A percentile compares a stretch with the other conserved stretches of the same genome.
Conservation (phyloP, 2,888 invertebrate genomes). For the Caenorhabditis panamensis region DNA sequence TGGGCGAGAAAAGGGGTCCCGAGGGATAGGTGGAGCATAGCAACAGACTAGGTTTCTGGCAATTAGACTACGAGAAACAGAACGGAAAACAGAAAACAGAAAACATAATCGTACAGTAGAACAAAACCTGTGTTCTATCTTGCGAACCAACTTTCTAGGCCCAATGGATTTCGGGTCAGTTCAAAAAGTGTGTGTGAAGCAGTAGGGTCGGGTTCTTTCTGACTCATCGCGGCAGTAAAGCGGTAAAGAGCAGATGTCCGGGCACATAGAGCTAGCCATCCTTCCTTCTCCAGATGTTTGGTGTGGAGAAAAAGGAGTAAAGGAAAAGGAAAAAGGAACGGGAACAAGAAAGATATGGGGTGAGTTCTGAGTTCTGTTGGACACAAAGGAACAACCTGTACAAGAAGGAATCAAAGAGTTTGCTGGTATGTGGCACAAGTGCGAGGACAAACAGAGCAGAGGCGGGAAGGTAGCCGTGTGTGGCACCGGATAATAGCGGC, state of each 20-base stretch:
- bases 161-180: too few species aligned
- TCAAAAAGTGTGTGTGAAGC: too few species aligned
- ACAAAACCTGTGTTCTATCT: constrained; percentile 6
- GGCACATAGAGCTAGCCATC: too few species aligned
- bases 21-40: neutral
- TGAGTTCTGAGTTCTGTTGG: neutral
- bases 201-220: too few species aligned
- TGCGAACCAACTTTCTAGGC: too few species aligned
- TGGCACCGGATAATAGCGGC: constrained; percentile 43
- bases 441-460: constrained; percentile 53
- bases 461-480: constrained; percentile 35
- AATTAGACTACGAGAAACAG: too few species aligned
- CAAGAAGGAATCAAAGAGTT: constrained; percentile 27
- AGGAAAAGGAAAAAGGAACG: constrained; percentile 29
- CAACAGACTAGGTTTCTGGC: neutral
- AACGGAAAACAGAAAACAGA: too few species aligned
- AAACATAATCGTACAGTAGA: too few species aligned
- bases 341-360: neutral
- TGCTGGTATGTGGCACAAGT: constrained; percentile 27
- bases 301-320: too few species aligned
- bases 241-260: too few species aligned
- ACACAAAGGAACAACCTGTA: constrained; percentile 22
- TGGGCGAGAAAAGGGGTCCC: neutral
- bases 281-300: constrained; percentile 36
- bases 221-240: constrained; percentile 35